phyloP scores from a whole-genome alignment of 2,113 vertebrate genomes.

The Aegithalos caudatus region DNA sequence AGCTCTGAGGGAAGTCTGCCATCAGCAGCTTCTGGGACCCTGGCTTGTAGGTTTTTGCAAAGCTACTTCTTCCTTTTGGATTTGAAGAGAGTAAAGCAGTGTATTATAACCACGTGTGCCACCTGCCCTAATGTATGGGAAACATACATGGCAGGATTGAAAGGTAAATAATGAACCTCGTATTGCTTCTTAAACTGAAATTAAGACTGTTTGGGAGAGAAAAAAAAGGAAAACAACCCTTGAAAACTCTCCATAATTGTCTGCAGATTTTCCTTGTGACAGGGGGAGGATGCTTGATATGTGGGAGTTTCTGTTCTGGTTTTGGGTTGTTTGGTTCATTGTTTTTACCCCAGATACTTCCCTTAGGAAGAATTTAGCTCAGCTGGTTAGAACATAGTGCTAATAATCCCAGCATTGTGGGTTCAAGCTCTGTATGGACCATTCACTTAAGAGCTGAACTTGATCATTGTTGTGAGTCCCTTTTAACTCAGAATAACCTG shows the following conservation, averaged over 20 bases:
- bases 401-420: not conserved
- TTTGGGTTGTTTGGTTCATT: not conserved
- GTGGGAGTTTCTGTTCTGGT: not conserved
- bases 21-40: not conserved
- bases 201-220: not conserved
- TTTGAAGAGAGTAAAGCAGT: conserved; percentile 82
- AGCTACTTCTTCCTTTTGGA: conserved; percentile 91
- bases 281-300: not conserved
- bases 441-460: not conserved
- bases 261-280: not conserved
- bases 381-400: not conserved
- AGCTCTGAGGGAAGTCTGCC: not conserved
- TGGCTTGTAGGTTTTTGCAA: conserved; percentile 77
- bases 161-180: conserved; percentile 73
- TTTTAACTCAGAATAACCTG: not conserved
- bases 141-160: conserved; percentile 82
- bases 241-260: not conserved
- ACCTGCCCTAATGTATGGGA: conserved; percentile 74
- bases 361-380: not conserved
- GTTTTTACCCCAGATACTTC: not conserved
- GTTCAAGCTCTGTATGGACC: not conserved
- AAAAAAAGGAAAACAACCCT: not conserved
- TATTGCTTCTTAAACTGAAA: not conserved
- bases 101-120: conserved; percentile 77
- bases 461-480: not conserved